Base-by-base conservation (phyloP, 2,797 vertebrate species). In the Etheostoma nigrum region DNA sequence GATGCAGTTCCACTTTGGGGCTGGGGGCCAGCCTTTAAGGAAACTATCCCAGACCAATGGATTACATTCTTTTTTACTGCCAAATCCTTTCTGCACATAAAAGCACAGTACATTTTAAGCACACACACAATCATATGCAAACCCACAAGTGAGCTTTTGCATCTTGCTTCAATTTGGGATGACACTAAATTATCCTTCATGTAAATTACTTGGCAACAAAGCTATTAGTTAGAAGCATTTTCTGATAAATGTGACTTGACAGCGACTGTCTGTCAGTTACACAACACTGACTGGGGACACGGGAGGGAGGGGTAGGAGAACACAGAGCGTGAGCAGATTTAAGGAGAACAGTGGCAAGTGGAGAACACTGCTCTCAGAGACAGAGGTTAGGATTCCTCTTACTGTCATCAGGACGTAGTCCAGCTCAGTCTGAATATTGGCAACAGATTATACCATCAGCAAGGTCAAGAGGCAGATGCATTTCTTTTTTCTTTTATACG, bases 371-470 rank as follows among this genome's bases (percentile, higher is more conserved):
- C 62, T 72, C 44, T 61, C 16, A 42, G n/a, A 62, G 27, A 45
- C 9, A 36, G 40, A 68, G 65, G 53, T 52, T 27, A 44, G 33
- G 45, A 76, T 77, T 80, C 65, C 65, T 73, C 64, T 74, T 77
- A 74, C 62, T 57, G 70, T 64, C 55, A 44, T 25, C 18, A 60
- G 60, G 76, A 79, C 72, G 40, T 67, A n/a, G 23, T 11, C 4
- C 1, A 2, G 23, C 23, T 71, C 36, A 51, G 2, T 74, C 69
- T 55, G 70, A 13, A 60, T 51, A 63, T 48, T 59, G 45, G 58
- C 58, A 76, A 45, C 45, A 58, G 68, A 67, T 76, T 47, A 72
- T 15, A 51, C 27, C 58, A 25, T 74, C 44, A 47, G 25, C 23
- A 33, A 57, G 51, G 67, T 72, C 51, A 59, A 12, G 13, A 62